A percentile compares a stretch with the other conserved stretches of the same genome.
Conservation (phyloP, 2,113 vertebrate genomes). For the Microcebus lehilahytsara region DNA sequence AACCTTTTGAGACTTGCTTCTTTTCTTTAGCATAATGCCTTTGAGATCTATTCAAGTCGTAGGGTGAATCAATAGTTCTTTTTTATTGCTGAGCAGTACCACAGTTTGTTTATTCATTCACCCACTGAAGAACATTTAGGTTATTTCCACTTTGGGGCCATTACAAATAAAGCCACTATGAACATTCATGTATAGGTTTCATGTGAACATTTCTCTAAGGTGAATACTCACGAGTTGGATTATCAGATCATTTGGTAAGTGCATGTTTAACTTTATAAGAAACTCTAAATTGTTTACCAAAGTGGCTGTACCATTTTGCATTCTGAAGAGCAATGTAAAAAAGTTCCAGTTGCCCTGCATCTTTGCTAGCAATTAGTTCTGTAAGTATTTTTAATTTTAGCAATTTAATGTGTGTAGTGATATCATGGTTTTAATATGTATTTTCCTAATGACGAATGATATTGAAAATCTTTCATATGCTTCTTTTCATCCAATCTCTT, state of each 20-base stretch:
- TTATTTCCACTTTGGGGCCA: constrained; percentile 32
- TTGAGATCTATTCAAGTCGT: constrained; percentile 30
- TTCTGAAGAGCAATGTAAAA: constrained; percentile 21
- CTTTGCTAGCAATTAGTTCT: neutral
- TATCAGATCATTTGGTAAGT: constrained; percentile 16
- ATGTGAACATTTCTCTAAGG: constrained; percentile 32
- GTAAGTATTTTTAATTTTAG: constrained; percentile 14
- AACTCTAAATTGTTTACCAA: constrained; percentile 30
- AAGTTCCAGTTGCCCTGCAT: neutral
- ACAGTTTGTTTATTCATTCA: constrained; percentile 40
- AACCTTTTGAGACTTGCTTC: constrained; percentile 3
- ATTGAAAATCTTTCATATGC: neutral
- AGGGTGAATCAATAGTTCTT: constrained; percentile 26
- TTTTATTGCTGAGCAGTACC: neutral
- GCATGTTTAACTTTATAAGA: constrained; percentile 41
- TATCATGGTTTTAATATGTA: neutral
- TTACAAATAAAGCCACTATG: constrained; percentile 37
- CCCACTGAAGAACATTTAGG: neutral
- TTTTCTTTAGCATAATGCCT: constrained; percentile 24
- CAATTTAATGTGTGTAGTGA: neutral
- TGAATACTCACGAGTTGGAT: constrained; percentile 6
- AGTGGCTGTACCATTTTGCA: neutral
- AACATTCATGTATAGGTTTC: constrained; percentile 7
- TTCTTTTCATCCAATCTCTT: constrained; percentile 17
- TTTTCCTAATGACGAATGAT: neutral